These are phyloP conservation scores for Platichthys flesus DNA, from an alignment of 2,113 vertebrate species.

Conservation along the genomic window DNA sequence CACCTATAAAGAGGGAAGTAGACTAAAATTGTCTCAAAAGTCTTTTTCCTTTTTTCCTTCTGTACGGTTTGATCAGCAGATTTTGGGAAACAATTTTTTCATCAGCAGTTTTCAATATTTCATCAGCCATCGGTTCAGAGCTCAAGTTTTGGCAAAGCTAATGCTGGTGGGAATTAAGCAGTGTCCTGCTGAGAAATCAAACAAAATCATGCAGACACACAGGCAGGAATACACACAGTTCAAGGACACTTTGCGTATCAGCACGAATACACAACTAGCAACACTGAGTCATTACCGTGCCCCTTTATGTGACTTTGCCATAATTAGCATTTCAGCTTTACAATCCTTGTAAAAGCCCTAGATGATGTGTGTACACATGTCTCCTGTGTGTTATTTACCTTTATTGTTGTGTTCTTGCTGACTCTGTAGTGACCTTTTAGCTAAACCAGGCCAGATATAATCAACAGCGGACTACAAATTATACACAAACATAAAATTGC, in stretches of 20 bases:
- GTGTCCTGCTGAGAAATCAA: conserved; percentile 21
- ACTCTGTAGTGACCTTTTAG: conserved; percentile 42
- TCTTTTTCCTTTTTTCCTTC: too few relatives aligned
- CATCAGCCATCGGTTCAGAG: conserved; percentile 46
- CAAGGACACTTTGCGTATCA: neutral
- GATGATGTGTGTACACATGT: neutral
- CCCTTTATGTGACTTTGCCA: neutral
- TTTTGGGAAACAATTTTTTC: conserved; percentile 26
- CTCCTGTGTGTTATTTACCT: conserved; percentile 11
- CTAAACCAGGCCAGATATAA: conserved; percentile 29
- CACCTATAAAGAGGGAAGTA: neutral
- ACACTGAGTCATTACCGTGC: neutral
- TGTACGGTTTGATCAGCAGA: conserved; percentile 40
- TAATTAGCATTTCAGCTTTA: conserved; percentile 9
- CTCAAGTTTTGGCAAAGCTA: conserved; percentile 23
- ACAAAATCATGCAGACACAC: neutral
- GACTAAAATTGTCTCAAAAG: neutral
- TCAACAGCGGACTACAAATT: conserved; percentile 25
- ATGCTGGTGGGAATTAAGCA: conserved; percentile 6
- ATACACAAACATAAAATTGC: conserved; percentile 9
- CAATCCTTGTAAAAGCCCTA: neutral
- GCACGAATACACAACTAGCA: neutral
- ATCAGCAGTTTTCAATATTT: conserved; percentile 46
- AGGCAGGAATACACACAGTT: neutral
- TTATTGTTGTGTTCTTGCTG: neutral